Conservation (phyloP, 2,797 vertebrate genomes). For the Ctenochaetus hawaiiensis region DNA sequence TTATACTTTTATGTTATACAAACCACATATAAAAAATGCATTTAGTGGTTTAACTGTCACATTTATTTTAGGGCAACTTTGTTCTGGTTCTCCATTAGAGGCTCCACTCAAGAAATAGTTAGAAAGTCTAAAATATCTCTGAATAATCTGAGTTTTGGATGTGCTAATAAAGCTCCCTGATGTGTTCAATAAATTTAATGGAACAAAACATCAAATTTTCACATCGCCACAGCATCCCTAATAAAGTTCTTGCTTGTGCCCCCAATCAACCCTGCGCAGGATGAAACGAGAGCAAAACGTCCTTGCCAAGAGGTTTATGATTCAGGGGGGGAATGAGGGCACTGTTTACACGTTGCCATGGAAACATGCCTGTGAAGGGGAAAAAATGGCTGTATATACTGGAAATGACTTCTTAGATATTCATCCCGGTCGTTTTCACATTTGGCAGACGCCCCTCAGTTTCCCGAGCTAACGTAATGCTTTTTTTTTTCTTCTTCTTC, state of each 20-base stretch:
- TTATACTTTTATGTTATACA: constrained; percentile 29
- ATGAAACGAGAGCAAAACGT: constrained; percentile 60
- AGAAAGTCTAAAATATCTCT: constrained; percentile 25
- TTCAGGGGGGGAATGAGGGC: constrained; percentile 64
- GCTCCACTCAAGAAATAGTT: constrained; percentile 21
- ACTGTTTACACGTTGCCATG: constrained; percentile 84
- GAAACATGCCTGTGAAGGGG: constrained; percentile 70
- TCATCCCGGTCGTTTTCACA: constrained; percentile 75
- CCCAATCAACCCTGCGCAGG: constrained; percentile 44
- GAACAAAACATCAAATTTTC: constrained; percentile 44
- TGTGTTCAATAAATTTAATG: constrained; percentile 37
- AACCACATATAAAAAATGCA: constrained; percentile 19
- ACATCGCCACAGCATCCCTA: constrained; percentile 45
- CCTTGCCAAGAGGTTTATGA: constrained; percentile 74
- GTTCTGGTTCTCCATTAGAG: constrained; percentile 23
- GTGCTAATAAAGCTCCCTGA: constrained; percentile 27
- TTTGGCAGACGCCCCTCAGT: constrained; percentile 67
- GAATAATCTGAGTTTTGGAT: constrained; percentile 23
- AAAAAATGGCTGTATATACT: constrained; percentile 75
- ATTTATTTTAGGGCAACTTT: constrained; percentile 29
- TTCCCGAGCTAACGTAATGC: constrained; percentile 63
- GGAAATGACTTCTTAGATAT: constrained; percentile 83
- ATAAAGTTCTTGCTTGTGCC: constrained; percentile 57
- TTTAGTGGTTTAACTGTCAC: constrained; percentile 31
- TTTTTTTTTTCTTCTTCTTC: constrained; percentile 33